Percentiles rank a stretch among this genome's conserved stretches.
Evolutionary conservation across 2,113 vertebrate genomes (phyloP).

Genomic region (Anser brachyrhynchus): DNA sequence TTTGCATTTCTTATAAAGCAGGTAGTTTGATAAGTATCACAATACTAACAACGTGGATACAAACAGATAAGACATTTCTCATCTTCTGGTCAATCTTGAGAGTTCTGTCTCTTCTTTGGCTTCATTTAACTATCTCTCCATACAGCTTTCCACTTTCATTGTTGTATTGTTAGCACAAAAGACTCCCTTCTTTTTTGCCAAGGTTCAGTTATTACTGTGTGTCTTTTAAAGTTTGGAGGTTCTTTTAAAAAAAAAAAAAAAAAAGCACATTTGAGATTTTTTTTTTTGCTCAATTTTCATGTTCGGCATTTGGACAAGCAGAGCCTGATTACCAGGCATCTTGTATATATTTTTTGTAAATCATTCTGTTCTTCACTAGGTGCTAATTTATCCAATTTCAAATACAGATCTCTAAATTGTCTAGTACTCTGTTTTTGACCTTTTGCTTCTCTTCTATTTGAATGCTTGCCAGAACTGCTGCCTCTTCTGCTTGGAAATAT

Average conservation of each 20-base stretch:
- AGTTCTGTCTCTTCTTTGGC: not conserved
- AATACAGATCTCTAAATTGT: not conserved
- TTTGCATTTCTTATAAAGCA: not conserved
- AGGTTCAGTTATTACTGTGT: not conserved
- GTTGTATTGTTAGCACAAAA: not conserved
- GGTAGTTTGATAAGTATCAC: not conserved
- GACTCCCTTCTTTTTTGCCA: not conserved
- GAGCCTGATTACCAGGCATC: not conserved
- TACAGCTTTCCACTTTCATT: not conserved
- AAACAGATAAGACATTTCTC: not conserved
- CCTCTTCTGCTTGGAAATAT: not conserved
- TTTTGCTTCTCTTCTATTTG: not conserved
- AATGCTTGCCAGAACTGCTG: not conserved
- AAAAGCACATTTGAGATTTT: not conserved
- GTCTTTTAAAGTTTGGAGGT: not conserved
- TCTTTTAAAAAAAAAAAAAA: not conserved
- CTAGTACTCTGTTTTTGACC: not conserved
- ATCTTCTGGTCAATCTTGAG: not conserved
- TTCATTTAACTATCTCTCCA: not conserved
- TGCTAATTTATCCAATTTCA: slow-evolving; percentile 4
- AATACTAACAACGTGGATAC: not conserved
- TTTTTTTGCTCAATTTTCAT: not conserved
- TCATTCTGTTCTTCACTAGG: not conserved
- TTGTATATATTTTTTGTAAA: not conserved
- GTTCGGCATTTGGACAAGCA: not conserved